Evolutionary conservation across 2,888 invertebrate species (phyloP), one percentile per base, ranked within the genome.

Genomic region (Drosophila setosimentum): DNA sequence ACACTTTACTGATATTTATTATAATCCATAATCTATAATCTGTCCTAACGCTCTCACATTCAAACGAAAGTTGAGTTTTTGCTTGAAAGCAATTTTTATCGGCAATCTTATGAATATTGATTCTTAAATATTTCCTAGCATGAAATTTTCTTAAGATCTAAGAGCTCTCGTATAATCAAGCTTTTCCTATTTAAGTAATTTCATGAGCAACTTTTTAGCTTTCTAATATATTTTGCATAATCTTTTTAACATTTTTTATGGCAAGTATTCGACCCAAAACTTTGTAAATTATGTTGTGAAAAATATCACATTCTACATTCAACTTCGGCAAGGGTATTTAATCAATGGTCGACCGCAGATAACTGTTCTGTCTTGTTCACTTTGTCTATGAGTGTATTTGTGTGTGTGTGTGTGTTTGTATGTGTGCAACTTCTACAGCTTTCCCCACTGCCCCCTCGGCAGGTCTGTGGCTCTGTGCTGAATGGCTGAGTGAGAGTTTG

Each of bases 401-500:
- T 67, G 40, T 65, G 37, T 59, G 45, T 67, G 27, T 65, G 60
- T 69, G 58, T 67, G 59, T 69, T 54, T 67, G 59, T 53, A 48
- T 74, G 71, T 67, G 61, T 64, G 55, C 57, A n/a, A 57, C 30
- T 30, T 42, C 11, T 30, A 16, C 24, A 8, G 8, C 33, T 21
- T 16, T 21, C 18, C 33, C 40, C 29, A 11, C 42, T 24, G 18
- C 33, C 8, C 30, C 63, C 27, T 27, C 48, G 53, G 24, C 18
- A 24, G 13, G 29, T 4, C 61, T 54, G n/a, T 54, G 49, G 13
- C 27, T 48, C 69, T 53, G 57, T 76, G 80, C 62, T 75, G 88
- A 90, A 90, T 87, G 88, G 82, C 74, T 87, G 89, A 85, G 88
- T 91, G 87, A 81, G 85, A 87, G 88, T 89, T 89, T 83, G 90